phyloP scores from a whole-genome alignment of 2,113 vertebrate genomes.

The Hippopotamus amphibius region DNA sequence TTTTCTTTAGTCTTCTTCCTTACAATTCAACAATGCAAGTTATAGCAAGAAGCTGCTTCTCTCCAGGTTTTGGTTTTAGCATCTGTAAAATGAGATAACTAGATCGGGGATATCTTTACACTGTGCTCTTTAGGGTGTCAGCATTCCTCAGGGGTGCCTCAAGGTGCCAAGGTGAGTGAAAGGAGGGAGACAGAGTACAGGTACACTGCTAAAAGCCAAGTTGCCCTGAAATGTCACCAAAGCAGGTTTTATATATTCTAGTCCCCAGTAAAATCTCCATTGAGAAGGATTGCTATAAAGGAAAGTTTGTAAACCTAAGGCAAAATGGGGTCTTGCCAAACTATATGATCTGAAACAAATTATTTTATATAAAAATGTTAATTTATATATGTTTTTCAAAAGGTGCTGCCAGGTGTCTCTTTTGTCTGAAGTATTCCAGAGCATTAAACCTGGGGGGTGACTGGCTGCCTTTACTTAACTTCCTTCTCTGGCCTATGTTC shows the following conservation, averaged over 20 bases:
- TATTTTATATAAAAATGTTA: conserved; percentile 39
- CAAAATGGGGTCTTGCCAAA: background rate
- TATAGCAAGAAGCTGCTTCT: background rate
- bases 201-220: background rate
- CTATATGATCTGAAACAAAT: background rate
- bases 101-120: background rate
- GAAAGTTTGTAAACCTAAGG: background rate
- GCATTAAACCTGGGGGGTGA: background rate
- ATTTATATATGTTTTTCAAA: conserved; percentile 1
- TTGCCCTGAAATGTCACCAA: background rate
- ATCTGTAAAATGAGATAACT: background rate
- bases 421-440: conserved; percentile 34
- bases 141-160: background rate
- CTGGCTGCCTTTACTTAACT: background rate
- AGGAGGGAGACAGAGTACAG: rapidly evolving
- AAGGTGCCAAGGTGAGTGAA: background rate
- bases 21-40: background rate
- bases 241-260: background rate
- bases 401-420: background rate
- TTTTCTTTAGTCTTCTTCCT: background rate
- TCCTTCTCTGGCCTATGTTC: conserved; percentile 33
- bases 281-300: background rate
- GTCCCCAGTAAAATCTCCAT: background rate
- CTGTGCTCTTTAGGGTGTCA: background rate
- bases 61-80: background rate